A percentile compares a stretch with the other conserved stretches of the same genome.
These are phyloP conservation scores for Dallia pectoralis DNA, from an alignment of 2,797 vertebrate species.

Conservation along the genomic window DNA sequence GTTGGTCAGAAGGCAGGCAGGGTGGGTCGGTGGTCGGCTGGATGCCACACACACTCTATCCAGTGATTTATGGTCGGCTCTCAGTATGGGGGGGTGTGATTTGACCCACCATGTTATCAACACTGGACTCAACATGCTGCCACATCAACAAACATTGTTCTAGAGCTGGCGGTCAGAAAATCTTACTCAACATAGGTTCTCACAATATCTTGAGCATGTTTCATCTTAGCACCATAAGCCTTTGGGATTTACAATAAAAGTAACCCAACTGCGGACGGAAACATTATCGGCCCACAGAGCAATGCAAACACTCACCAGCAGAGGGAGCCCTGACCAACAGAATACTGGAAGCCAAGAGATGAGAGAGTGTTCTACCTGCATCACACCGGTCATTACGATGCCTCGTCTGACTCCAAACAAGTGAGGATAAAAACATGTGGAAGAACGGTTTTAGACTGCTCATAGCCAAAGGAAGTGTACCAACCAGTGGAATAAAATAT, in stretches of 20 bases:
- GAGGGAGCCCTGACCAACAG: conserved; percentile 65
- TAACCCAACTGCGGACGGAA: background rate
- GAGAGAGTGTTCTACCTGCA: background rate
- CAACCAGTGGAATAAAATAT: background rate
- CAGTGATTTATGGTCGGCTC: conserved; percentile 67
- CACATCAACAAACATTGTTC: conserved; percentile 1
- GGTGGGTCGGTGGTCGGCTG: conserved; percentile 35
- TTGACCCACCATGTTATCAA: conserved; percentile 66
- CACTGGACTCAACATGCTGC: conserved; percentile 24
- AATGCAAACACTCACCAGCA: conserved; percentile 52
- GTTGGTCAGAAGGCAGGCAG: conserved; percentile 68
- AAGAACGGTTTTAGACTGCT: background rate
- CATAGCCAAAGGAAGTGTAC: background rate
- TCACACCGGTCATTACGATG: background rate
- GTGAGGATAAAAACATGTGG: background rate
- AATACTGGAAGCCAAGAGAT: conserved; percentile 30
- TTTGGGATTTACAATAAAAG: background rate
- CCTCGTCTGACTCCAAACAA: background rate
- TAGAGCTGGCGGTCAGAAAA: background rate
- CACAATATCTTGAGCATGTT: background rate
- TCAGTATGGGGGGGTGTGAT: conserved; percentile 60
- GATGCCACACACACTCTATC: conserved; percentile 67
- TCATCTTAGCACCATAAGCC: background rate
- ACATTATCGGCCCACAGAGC: background rate
- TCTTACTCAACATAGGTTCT: background rate